Evolutionary conservation across 2,888 invertebrate species (phyloP).

Genomic region (Lasioglossum figueresi): DNA sequence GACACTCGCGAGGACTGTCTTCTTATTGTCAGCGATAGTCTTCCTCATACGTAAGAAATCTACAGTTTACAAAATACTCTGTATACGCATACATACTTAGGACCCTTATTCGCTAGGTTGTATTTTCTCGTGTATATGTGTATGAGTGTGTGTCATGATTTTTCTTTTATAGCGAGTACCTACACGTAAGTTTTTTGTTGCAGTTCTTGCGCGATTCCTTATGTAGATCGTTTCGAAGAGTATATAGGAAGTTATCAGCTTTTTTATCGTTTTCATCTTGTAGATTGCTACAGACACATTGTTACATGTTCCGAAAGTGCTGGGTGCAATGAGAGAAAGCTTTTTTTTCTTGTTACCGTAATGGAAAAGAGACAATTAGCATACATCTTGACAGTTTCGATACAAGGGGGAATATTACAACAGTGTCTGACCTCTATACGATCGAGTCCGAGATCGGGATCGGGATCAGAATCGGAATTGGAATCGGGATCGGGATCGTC

Average conservation of each 20-base stretch:
- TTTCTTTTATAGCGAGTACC: slow-evolving; percentile 40
- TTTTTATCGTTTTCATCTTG: slow-evolving; percentile 26
- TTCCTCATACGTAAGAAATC: slow-evolving; percentile 56
- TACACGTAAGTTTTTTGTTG: slow-evolving; percentile 28
- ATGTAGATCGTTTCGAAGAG: slow-evolving; percentile 45
- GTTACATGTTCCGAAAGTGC: slow-evolving; percentile 48
- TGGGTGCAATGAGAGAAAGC: slow-evolving; percentile 57
- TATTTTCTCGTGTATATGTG: slow-evolving; percentile 9
- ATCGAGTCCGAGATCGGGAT: slow-evolving; percentile 20
- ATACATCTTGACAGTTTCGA: slow-evolving; percentile 37
- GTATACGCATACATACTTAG: slow-evolving; percentile 59
- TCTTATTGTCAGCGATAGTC: slow-evolving; percentile 58
- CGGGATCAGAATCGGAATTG: background rate
- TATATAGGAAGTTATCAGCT: slow-evolving; percentile 55
- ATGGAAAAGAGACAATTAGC: slow-evolving; percentile 40
- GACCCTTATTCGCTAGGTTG: slow-evolving; percentile 57
- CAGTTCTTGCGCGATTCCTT: slow-evolving; percentile 47
- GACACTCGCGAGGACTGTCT: slow-evolving; percentile 35
- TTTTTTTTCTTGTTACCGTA: slow-evolving; percentile 40
- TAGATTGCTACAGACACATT: slow-evolving; percentile 47
- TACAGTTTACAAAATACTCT: slow-evolving; percentile 56
- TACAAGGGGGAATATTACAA: slow-evolving; percentile 31
- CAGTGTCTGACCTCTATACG: slow-evolving; percentile 34
- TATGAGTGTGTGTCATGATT: slow-evolving; percentile 33
- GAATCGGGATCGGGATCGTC: slow-evolving; percentile 23